A percentile compares a stretch with the other conserved stretches of the same genome.
Conservation (phyloP, 2,113 vertebrate genomes). For the Mormyrus lacerda region DNA sequence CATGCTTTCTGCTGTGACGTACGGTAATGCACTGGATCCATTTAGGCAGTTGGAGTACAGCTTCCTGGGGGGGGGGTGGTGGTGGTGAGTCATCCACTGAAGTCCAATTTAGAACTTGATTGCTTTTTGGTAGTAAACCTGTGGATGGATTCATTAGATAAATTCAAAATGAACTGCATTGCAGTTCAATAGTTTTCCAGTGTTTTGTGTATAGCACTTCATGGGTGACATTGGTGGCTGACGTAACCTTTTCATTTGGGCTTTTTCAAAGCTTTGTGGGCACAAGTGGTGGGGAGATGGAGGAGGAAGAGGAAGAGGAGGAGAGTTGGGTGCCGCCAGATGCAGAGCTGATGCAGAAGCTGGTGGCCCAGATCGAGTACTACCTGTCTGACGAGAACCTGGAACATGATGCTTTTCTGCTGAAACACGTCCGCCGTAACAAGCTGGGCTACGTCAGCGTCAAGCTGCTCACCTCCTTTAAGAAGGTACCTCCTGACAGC, state of each 20-base stretch:
- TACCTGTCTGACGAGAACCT: conserved; percentile 96
- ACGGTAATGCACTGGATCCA: background rate
- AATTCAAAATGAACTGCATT: conserved; percentile 22
- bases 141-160: background rate
- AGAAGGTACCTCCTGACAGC: conserved; percentile 70
- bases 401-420: conserved; percentile 90
- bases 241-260: background rate
- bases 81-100: conserved; percentile 45
- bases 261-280: conserved; percentile 54
- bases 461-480: conserved; percentile 95
- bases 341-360: conserved; percentile 74
- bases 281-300: conserved; percentile 78
- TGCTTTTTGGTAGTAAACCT: background rate
- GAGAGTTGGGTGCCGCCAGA: conserved; percentile 86
- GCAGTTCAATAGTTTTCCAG: background rate
- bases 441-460: conserved; percentile 94
- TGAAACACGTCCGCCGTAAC: conserved; percentile 91
- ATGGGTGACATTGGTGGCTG: background rate
- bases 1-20: background rate
- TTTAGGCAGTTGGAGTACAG: background rate
- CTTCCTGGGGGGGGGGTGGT: background rate
- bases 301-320: conserved; percentile 73
- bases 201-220: conserved; percentile 12
- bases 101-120: conserved; percentile 28
- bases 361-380: conserved; percentile 88